phyloP scores from a whole-genome alignment of 2,113 vertebrate species.

The Cyanoderma ruficeps region DNA sequence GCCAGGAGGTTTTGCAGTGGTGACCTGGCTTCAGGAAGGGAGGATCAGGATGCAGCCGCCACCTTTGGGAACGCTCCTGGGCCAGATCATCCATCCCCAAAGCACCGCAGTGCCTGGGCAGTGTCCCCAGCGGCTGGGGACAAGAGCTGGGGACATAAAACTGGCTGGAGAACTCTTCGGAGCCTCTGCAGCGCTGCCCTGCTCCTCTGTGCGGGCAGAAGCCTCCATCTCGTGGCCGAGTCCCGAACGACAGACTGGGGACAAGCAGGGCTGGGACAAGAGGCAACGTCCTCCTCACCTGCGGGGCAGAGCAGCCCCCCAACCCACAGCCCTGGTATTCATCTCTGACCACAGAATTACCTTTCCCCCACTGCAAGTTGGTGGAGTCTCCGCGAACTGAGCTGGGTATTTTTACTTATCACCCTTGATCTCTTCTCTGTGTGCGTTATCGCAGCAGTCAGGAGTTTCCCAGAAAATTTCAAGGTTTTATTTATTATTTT shows the following conservation, averaged over 20 bases:
- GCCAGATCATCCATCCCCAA: neutral
- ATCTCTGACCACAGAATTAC: accelerated
- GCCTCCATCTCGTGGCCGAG: conserved; percentile 72
- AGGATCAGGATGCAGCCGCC: neutral
- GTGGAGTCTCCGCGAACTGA: accelerated
- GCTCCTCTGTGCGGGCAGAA: neutral
- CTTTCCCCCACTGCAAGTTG: neutral
- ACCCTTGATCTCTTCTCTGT: neutral
- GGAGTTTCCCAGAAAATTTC: neutral
- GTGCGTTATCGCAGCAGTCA: accelerated
- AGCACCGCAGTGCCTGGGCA: accelerated
- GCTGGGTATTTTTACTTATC: neutral
- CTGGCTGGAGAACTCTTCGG: neutral
- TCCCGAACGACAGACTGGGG: neutral
- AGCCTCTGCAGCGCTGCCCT: neutral
- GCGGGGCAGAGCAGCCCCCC: accelerated
- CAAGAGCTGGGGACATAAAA: neutral
- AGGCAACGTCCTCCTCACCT: accelerated
- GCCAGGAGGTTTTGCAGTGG: neutral
- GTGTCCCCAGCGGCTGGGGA: neutral
- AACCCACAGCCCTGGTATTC: neutral
- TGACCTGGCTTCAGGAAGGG: neutral
- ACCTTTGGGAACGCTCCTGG: neutral
- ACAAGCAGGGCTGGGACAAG: accelerated
- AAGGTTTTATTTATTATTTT: neutral